Conservation (phyloP, 2,888 invertebrate species). For the Invenusta paracnida region DNA sequence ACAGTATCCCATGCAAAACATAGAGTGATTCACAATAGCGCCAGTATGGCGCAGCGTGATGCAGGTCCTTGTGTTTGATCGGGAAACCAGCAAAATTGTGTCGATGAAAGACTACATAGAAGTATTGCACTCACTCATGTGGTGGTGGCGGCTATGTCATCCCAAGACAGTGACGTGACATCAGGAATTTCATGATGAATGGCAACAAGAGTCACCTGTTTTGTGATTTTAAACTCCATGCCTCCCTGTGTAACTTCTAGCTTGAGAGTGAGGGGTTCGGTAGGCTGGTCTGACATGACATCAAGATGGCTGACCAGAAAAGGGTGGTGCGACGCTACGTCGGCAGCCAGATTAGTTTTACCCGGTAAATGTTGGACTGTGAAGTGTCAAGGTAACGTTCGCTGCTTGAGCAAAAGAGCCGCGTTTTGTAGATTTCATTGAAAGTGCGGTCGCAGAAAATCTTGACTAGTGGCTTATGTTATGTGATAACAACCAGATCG, state of each 20-base stretch:
- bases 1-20: neutral
- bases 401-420: constrained; percentile 30
- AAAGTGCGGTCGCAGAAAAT: too few species aligned
- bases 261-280: too few species aligned
- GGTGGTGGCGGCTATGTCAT: neutral
- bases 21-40: neutral
- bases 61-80: neutral
- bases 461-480: neutral
- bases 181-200: neutral
- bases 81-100: neutral
- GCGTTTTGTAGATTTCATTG: constrained; percentile 31
- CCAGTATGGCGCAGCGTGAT: neutral
- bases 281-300: too few species aligned
- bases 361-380: neutral
- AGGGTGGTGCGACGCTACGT: too few species aligned
- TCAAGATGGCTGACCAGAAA: too few species aligned
- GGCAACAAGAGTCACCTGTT: neutral
- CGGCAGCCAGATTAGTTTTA: constrained; percentile 1
- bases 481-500: neutral
- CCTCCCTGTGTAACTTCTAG: too few species aligned
- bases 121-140: neutral
- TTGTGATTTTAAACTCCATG: too few species aligned
- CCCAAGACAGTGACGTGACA: too few species aligned
- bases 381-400: constrained; percentile 10
- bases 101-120: neutral